Percentiles rank a stretch among this genome's conserved stretches.
Evolutionary conservation across 2,888 invertebrate genomes (phyloP).

Genomic region (Tridacna gigas): DNA sequence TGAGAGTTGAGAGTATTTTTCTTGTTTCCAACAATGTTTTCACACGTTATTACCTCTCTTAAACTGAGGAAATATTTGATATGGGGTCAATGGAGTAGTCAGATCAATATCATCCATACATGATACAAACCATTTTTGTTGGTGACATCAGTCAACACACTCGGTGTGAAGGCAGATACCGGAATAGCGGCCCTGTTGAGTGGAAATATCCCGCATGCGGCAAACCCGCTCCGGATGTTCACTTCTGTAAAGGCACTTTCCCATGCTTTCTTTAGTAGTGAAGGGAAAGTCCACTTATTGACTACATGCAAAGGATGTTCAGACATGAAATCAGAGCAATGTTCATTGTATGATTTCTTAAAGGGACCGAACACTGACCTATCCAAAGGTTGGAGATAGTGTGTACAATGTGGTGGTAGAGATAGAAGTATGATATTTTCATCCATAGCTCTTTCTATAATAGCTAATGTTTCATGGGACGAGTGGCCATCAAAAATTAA

Average conservation of each 20-base stretch:
- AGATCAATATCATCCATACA: neutral
- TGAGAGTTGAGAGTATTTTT: neutral
- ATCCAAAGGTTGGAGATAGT: conserved; percentile 7
- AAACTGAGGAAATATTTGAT: neutral
- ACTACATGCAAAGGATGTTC: conserved; percentile 38
- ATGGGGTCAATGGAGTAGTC: neutral
- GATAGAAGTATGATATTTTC: conserved; percentile 8
- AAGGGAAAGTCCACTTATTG: conserved; percentile 49
- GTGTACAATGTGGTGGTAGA: conserved; percentile 17
- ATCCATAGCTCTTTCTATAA: conserved; percentile 1
- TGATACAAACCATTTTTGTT: neutral
- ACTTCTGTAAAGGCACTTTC: conserved; percentile 25
- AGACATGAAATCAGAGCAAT: neutral
- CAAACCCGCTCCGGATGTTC: conserved; percentile 51
- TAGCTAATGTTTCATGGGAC: conserved; percentile 52
- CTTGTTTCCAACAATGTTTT: neutral
- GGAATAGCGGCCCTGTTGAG: conserved; percentile 41
- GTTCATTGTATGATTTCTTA: neutral
- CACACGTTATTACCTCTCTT: neutral
- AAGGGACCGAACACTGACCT: neutral
- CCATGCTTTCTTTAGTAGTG: conserved; percentile 56
- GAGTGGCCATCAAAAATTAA: conserved; percentile 61
- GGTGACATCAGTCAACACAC: neutral
- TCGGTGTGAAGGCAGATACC: conserved; percentile 31
- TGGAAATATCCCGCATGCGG: conserved; percentile 55